Conservation (phyloP, 2,888 invertebrate species). For the Cataglyphis livida region DNA sequence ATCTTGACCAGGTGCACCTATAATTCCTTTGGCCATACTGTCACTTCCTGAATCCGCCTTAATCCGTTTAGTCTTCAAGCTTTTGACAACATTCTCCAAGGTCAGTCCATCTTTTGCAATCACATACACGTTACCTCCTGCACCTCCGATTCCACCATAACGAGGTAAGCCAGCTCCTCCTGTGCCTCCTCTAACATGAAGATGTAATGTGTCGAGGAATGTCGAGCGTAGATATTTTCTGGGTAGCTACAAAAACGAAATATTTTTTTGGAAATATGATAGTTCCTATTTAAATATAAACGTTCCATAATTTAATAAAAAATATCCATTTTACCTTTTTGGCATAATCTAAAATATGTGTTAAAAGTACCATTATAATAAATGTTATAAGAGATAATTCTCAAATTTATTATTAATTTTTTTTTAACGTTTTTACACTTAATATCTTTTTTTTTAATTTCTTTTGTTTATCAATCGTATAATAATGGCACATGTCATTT, state of each 20-base stretch:
- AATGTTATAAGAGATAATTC: neutral
- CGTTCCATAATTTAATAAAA: neutral
- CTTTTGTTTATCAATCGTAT: neutral
- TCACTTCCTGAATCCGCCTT: constrained; percentile 91
- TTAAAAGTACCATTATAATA: constrained; percentile 86
- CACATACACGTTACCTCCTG: constrained; percentile 94
- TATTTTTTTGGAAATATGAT: constrained; percentile 11
- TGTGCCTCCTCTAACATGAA: constrained; percentile 93
- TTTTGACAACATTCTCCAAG: constrained; percentile 87
- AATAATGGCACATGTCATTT: neutral
- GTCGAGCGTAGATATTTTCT: constrained; percentile 86
- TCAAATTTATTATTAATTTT: neutral
- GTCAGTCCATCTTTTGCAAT: constrained; percentile 89
- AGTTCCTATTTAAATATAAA: neutral
- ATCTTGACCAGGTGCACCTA: constrained; percentile 92
- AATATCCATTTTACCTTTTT: constrained; percentile 84
- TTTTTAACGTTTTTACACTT: neutral
- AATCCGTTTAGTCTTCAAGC: constrained; percentile 88
- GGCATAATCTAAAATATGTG: constrained; percentile 85
- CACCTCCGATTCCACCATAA: constrained; percentile 96
- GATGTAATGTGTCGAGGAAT: constrained; percentile 93
- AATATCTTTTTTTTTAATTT: neutral
- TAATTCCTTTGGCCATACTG: constrained; percentile 91
- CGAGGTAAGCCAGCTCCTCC: constrained; percentile 93
- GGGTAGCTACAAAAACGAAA: constrained; percentile 78